Evolutionary conservation across 2,797 vertebrate species (phyloP), one percentile per base, ranked within the genome.

Genomic region (Lophius americanus): DNA sequence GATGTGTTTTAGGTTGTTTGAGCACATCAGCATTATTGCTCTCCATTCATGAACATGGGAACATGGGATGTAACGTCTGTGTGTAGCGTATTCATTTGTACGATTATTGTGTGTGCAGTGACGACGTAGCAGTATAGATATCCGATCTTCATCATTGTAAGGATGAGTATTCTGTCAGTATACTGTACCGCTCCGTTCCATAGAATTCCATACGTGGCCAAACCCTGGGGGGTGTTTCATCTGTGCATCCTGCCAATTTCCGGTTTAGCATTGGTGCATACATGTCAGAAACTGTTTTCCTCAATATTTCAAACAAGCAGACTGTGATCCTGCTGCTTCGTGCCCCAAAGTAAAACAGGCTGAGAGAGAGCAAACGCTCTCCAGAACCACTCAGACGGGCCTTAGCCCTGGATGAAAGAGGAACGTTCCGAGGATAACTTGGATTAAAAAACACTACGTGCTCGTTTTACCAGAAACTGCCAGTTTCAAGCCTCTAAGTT

Each of bases 281-380:
- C 64, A 70, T 73, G 71, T 57, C 69, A 51, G 41, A 69, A 85
- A 88, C 73, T 11, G 77, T 89, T 23, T 76, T 55, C 35, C 75
- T 87, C 42, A 35, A 7, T 58, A n/a, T 33, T 12, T 78, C 68
- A 60, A 51, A 63, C 58, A 68, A 68, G 69, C 38, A 42, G 62
- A 64, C 66, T n/a, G 13, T 47, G n/a, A 2, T 33, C 37, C 44
- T 70, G 62, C 70, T 56, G 60, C 60, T 83, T 63, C 78, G 75
- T 87, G 79, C 86, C 84, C 60, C 61, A 61, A 68, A 67, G 75
- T 59, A 55, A 84, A 83, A 63, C 72, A 60, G 66, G 63, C 75
- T 58, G 71, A 54, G 76, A 78, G 70, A 50, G 60, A 49, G 37
- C 43, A 44, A 6, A 76, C 14, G 52, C 58, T 73, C 53, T 42